These are phyloP conservation scores for Bufotes viridis DNA, from an alignment of 2,797 vertebrate genomes.

Conservation along the genomic window DNA sequence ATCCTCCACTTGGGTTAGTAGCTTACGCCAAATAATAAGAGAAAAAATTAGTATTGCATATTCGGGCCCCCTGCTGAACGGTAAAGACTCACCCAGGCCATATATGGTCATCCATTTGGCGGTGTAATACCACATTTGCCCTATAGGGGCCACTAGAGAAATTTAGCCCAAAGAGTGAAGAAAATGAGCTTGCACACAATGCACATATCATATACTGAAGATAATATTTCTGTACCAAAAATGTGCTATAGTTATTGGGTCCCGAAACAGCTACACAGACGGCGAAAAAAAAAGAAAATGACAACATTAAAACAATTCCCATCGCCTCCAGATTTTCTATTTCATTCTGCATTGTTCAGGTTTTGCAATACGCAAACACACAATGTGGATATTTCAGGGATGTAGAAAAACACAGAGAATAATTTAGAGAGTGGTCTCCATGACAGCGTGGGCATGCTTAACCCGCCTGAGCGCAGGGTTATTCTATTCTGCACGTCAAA, in stretches of 20 bases:
- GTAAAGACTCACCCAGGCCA: too few relatives aligned
- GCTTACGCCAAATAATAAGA: too few relatives aligned
- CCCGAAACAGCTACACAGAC: background rate
- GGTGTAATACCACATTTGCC: background rate
- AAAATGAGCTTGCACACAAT: background rate
- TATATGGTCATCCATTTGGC: background rate
- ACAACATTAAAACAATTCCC: background rate
- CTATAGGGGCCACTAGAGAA: background rate
- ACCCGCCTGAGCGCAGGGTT: constrained; percentile 9
- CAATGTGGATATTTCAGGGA: constrained; percentile 39
- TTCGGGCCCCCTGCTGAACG: too few relatives aligned
- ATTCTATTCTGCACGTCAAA: background rate
- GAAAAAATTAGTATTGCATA: too few relatives aligned
- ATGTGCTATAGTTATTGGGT: background rate
- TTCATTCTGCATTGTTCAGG: background rate
- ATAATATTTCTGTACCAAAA: background rate
- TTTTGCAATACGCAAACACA: constrained; percentile 29
- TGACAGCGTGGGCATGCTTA: constrained; percentile 60
- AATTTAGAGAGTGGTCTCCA: constrained; percentile 65
- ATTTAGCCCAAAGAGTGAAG: background rate
- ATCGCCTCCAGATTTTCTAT: too few relatives aligned
- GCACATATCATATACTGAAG: background rate
- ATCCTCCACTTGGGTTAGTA: too few relatives aligned
- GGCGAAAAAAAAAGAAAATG: background rate
- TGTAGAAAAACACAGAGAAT: constrained; percentile 52